phyloP scores from a whole-genome alignment of 1,140 invertebrate genomes.

The Lepidurus couesii region DNA sequence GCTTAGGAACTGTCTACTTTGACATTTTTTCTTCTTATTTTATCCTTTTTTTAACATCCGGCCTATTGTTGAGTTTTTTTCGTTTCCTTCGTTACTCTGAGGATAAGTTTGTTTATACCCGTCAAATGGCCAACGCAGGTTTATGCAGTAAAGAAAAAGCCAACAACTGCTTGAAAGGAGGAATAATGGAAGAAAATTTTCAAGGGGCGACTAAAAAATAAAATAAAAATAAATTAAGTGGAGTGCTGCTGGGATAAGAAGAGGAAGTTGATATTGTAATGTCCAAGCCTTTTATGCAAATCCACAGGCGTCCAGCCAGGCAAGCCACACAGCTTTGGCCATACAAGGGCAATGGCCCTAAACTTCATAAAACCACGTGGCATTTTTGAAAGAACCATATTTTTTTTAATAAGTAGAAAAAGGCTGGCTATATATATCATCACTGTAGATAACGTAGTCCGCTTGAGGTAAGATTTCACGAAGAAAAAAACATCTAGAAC shows the following conservation, averaged over 20 bases:
- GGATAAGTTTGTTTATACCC: no score
- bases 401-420: neutral
- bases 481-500: neutral
- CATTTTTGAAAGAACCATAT: neutral
- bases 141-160: neutral
- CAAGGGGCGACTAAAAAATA: neutral
- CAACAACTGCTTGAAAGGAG: neutral
- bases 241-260: neutral
- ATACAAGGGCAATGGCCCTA: slow-evolving; percentile 7
- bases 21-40: no score
- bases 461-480: neutral
- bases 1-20: no score
- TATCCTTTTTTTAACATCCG: no score
- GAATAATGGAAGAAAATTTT: neutral
- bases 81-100: no score
- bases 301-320: slow-evolving; percentile 1
- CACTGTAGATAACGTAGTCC: neutral
- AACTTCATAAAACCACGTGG: neutral
- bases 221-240: neutral
- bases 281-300: neutral
- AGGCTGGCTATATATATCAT: neutral
- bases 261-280: slow-evolving; percentile 18
- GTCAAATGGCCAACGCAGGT: no score
- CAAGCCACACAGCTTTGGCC: neutral
- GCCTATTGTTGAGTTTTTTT: no score